phyloP scores from a whole-genome alignment of 2,113 vertebrate genomes.

The Chinchilla lanigera region DNA sequence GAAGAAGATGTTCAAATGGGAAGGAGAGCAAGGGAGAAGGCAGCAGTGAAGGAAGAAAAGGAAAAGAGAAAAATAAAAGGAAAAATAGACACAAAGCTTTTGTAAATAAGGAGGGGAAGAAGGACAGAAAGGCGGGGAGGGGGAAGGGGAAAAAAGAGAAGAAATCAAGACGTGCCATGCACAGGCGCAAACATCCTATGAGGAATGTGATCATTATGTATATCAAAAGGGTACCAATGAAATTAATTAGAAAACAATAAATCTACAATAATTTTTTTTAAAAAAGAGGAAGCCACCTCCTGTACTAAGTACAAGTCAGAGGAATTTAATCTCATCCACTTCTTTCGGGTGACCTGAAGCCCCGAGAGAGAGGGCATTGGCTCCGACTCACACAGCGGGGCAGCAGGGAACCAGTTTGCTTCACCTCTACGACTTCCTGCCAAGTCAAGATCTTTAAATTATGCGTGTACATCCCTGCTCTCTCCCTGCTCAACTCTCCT shows the following conservation, averaged over 20 bases:
- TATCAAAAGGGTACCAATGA: background rate
- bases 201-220: background rate
- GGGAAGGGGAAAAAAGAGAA: background rate
- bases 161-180: background rate
- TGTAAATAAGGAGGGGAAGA: background rate
- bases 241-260: background rate
- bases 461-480: background rate
- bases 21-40: background rate
- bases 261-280: background rate
- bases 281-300: background rate
- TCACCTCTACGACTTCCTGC: background rate
- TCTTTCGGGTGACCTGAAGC: background rate
- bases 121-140: background rate
- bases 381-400: background rate
- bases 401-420: background rate
- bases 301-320: background rate
- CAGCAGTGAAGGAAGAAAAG: background rate
- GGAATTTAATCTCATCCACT: background rate
- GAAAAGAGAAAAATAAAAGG: background rate
- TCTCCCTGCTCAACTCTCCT: constrained; percentile 46
- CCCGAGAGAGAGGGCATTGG: background rate
- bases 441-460: background rate
- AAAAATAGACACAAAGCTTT: background rate
- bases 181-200: background rate
- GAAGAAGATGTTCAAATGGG: background rate